These are phyloP conservation scores for Drosophila meridionalis DNA, from an alignment of 2,888 invertebrate species.

Conservation along the genomic window DNA sequence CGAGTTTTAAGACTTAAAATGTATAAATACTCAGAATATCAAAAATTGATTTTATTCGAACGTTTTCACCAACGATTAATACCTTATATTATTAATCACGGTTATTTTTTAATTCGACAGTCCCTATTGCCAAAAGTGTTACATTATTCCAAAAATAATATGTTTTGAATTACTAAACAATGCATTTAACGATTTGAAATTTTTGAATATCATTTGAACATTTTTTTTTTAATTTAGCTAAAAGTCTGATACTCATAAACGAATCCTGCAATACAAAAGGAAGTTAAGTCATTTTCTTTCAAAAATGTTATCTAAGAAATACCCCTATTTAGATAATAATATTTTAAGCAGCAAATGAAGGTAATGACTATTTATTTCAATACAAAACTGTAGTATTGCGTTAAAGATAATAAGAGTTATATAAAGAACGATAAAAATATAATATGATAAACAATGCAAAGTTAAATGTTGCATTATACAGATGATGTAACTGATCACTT, in stretches of 20 bases:
- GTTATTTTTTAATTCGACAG: slow-evolving; percentile 19
- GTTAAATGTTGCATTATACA: neutral
- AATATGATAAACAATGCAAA: neutral
- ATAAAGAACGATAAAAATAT: neutral
- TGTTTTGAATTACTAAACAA: neutral
- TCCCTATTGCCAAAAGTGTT: slow-evolving; percentile 19
- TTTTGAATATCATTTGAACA: slow-evolving; percentile 20
- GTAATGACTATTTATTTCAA: neutral
- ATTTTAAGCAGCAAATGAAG: neutral
- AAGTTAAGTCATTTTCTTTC: slow-evolving; percentile 38
- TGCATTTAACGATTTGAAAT: neutral
- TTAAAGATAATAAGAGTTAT: neutral
- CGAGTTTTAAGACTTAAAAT: slow-evolving; percentile 16
- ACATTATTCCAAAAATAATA: neutral
- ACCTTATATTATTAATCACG: slow-evolving; percentile 16
- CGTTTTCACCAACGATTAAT: slow-evolving; percentile 17
- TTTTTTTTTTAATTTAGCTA: slow-evolving; percentile 33
- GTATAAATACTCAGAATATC: slow-evolving; percentile 25
- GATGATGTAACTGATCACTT: neutral
- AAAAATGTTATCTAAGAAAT: slow-evolving; percentile 8
- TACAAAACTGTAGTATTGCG: neutral
- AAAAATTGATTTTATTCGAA: slow-evolving; percentile 30
- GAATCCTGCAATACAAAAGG: slow-evolving; percentile 36
- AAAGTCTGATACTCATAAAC: slow-evolving; percentile 40
- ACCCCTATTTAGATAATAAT: no score